A percentile compares a stretch with the other conserved stretches of the same genome.
phyloP scores from a whole-genome alignment of 2,797 vertebrate species.

The Vireo griseus region DNA sequence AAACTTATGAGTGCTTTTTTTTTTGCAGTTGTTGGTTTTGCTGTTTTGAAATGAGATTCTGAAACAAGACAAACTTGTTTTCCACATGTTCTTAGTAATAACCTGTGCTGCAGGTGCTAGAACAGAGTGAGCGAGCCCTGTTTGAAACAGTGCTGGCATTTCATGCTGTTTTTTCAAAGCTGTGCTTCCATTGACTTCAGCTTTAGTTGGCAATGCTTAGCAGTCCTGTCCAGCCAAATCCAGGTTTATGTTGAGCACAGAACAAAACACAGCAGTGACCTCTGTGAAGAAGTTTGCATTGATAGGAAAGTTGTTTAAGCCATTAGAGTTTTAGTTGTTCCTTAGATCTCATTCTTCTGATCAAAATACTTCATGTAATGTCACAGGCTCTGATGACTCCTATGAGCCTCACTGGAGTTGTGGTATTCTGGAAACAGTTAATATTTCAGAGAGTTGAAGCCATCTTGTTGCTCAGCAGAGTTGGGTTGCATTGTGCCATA shows the following conservation, averaged over 20 bases:
- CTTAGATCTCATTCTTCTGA: background rate
- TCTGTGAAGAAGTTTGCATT: background rate
- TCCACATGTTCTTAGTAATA: background rate
- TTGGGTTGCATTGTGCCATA: background rate
- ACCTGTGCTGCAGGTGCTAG: background rate
- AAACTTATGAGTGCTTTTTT: background rate
- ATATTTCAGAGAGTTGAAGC: background rate
- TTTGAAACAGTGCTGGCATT: background rate
- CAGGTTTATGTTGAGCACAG: background rate
- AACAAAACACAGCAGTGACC: background rate
- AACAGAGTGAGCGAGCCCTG: background rate
- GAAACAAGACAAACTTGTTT: background rate
- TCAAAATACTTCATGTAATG: accelerated
- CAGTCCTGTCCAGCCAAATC: background rate
- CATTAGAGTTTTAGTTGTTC: background rate
- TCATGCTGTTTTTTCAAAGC: background rate
- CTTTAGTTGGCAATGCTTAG: background rate
- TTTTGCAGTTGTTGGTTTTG: background rate
- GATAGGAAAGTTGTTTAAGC: background rate
- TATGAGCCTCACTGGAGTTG: background rate
- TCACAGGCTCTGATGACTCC: background rate
- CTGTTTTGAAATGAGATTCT: background rate
- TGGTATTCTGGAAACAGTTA: background rate
- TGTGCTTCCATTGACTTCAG: background rate
- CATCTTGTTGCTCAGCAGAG: background rate